Base-by-base conservation (phyloP, 2,888 invertebrate species). In the Rhagonycha fulva region DNA sequence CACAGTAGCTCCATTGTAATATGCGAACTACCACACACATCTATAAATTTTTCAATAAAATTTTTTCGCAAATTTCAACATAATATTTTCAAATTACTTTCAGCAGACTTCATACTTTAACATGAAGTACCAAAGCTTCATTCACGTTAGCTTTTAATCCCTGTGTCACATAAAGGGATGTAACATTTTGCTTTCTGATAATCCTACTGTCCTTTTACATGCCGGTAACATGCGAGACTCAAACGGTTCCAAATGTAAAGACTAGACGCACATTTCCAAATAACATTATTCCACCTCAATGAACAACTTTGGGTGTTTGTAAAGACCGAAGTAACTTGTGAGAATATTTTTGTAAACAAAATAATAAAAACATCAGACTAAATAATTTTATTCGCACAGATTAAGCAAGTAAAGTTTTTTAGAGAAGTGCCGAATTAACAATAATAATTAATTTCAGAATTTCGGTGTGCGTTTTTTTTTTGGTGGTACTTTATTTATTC, bases 1-100 rank as follows among this genome's bases (percentile, higher is more conserved):
- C 82, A 82, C 85, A 82, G 85, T 85, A 85, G 85, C 84, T 72
- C 75, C 72, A 78, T 78, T 75, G 75, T 75, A n/a, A n/a, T n/a
- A 75, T 47, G 5, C 12, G 2, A 47, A 47, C 47, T n/a, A 47
- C 47, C 47, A 47, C 47, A 47, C 47, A 47, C 47, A 47, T 47
- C 47, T 47, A 47, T 47, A 47, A 47, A 47, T 47, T 47, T 47
- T 47, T 47, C n/a, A n/a, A 47, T 47, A 47, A 47, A 47, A 47
- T n/a, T n/a, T n/a, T 47, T 32, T 47, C 47, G 32, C 32, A 12
- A 12, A 32, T n/a, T 5, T n/a, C 7, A n/a, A 47, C 5, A 47
- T n/a, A n/a, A 47, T 47, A n/a, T 47, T 32, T 32, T 5, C 32
- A 47, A n/a, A 47, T n/a, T 47, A 47, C n/a, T 47, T 47, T 47